Evolutionary conservation across 1,140 invertebrate genomes (phyloP).

Genomic region (Pemphigus obesinymphae): DNA sequence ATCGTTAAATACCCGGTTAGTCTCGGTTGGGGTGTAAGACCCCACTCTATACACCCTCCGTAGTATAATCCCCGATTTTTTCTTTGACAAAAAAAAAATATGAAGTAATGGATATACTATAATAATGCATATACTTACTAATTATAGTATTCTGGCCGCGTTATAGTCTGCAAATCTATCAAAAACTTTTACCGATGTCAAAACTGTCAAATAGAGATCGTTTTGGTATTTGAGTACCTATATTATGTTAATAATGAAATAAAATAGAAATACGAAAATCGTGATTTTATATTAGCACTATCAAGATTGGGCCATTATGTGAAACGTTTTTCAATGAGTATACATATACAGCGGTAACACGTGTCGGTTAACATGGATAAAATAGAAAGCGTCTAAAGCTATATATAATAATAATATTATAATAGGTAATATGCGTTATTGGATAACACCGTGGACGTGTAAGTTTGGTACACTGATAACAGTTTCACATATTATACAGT

Average conservation of each 20-base stretch:
- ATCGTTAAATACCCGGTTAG: too few species aligned
- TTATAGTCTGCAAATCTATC: neutral
- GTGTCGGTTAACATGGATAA: constrained; percentile 2
- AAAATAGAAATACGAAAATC: neutral
- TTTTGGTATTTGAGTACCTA: neutral
- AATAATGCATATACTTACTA: too few species aligned
- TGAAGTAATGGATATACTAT: too few species aligned
- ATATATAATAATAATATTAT: too few species aligned
- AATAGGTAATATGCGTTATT: neutral
- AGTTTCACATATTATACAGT: constrained; percentile 4
- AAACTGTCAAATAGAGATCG: neutral
- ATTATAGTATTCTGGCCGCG: too few species aligned
- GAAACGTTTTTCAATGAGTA: neutral
- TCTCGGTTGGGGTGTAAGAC: too few species aligned
- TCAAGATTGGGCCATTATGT: neutral
- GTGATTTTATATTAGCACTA: neutral
- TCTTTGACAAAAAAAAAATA: too few species aligned
- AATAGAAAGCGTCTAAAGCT: constrained; percentile 1
- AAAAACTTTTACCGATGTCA: neutral
- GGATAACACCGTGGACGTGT: neutral
- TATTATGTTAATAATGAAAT: neutral
- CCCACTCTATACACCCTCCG: too few species aligned
- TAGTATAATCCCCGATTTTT: too few species aligned
- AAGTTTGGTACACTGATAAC: neutral
- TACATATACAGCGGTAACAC: too few species aligned